Conservation (phyloP, 2,113 vertebrate genomes). For the Stegastes partitus region DNA sequence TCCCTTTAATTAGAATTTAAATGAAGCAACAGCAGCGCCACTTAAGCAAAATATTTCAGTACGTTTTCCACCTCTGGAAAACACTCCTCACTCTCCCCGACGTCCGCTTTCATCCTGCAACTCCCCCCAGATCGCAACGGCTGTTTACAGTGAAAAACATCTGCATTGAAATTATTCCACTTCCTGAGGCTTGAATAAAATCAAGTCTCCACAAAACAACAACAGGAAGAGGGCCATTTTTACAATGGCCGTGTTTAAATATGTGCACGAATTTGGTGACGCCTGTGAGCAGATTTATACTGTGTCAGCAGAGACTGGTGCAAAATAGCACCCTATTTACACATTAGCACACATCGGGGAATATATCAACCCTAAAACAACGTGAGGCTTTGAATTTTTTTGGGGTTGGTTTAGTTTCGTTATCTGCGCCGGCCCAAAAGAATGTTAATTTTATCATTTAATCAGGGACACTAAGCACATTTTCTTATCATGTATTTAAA, state of each 20-base stretch:
- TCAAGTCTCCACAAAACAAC: constrained; percentile 84
- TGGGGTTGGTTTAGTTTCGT: constrained; percentile 1
- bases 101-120: constrained; percentile 57
- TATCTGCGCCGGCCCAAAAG: background rate
- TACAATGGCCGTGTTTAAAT: constrained; percentile 84
- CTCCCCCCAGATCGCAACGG: constrained; percentile 66
- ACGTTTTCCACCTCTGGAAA: constrained; percentile 65
- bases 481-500: background rate
- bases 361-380: constrained; percentile 34
- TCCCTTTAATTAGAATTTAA: constrained; percentile 50
- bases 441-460: background rate
- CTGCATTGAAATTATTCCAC: constrained; percentile 88
- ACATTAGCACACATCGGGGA: constrained; percentile 50
- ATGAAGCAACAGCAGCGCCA: constrained; percentile 14
- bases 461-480: too few relatives aligned
- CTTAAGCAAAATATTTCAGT: constrained; percentile 49
- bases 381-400: constrained; percentile 9
- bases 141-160: constrained; percentile 88
- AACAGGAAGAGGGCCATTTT: constrained; percentile 88
- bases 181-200: constrained; percentile 87
- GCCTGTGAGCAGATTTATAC: constrained; percentile 69
- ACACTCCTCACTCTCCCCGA: constrained; percentile 55
- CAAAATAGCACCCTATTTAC: constrained; percentile 70
- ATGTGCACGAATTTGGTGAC: constrained; percentile 74
- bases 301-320: constrained; percentile 58